These are phyloP conservation scores for Bombus balteatus DNA, from an alignment of 1,140 invertebrate species.

Conservation along the genomic window DNA sequence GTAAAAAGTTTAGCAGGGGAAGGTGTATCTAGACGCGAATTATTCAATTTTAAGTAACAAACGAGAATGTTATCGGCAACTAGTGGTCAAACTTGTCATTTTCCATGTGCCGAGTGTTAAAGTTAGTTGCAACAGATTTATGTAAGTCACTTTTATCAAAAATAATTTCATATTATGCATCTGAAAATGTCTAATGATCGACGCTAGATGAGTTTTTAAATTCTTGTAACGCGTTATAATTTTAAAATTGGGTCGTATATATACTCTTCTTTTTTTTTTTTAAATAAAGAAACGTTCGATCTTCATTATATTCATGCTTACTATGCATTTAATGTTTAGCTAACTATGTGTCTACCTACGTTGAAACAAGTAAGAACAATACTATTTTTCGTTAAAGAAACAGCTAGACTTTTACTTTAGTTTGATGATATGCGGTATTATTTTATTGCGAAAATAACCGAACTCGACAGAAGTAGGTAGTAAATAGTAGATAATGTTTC, in stretches of 20 bases:
- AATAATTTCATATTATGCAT: background rate
- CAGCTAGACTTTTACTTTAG: constrained; percentile 39
- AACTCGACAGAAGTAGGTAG: constrained; percentile 52
- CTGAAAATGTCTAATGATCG: background rate
- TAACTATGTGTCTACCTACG: constrained; percentile 67
- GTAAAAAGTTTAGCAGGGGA: background rate
- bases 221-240: background rate
- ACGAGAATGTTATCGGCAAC: constrained; percentile 72
- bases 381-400: constrained; percentile 56
- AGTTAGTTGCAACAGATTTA: constrained; percentile 38
- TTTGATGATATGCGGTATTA: constrained; percentile 50
- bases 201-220: background rate
- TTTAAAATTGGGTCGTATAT: background rate
- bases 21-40: background rate
- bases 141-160: background rate
- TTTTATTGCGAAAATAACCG: constrained; percentile 32
- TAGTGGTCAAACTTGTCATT: constrained; percentile 81
- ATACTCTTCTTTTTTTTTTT: background rate
- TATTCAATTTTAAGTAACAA: constrained; percentile 34
- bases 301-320: constrained; percentile 58
- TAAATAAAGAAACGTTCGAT: constrained; percentile 25
- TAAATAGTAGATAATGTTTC: constrained; percentile 42
- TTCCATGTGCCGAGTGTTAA: constrained; percentile 67
- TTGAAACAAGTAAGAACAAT: constrained; percentile 69
- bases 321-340: constrained; percentile 70